These are phyloP conservation scores for Pheosia gnoma DNA, from an alignment of 2,888 invertebrate species.

Conservation along the genomic window DNA sequence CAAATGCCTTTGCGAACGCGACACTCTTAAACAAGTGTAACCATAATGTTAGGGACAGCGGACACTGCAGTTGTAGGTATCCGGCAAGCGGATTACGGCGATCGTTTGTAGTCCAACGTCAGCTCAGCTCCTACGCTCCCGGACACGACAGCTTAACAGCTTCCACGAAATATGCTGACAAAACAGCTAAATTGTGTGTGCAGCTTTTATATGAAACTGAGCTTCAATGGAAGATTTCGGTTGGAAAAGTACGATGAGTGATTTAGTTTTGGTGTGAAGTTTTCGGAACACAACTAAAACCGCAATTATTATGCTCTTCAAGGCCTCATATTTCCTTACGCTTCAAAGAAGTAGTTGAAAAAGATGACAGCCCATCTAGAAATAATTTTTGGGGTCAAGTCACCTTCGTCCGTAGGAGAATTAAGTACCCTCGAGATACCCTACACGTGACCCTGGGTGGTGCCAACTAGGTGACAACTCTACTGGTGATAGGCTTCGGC, in stretches of 20 bases:
- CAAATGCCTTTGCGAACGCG: neutral
- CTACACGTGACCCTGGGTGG: too few species aligned
- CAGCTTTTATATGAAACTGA: neutral
- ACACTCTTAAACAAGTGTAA: neutral
- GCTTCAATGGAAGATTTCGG: neutral
- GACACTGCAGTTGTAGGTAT: neutral
- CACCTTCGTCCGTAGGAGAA: too few species aligned
- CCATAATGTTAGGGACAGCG: neutral
- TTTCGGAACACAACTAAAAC: neutral
- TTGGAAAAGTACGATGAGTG: too few species aligned
- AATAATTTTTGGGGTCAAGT: too few species aligned
- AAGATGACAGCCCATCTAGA: too few species aligned
- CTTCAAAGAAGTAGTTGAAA: too few species aligned
- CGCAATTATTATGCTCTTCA: too few species aligned
- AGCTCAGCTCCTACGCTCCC: neutral
- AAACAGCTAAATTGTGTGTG: neutral
- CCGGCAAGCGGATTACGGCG: neutral
- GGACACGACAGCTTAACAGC: neutral
- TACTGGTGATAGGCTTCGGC: too few species aligned
- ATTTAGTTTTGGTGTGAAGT: neutral
- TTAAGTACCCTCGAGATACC: too few species aligned
- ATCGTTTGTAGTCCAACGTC: neutral
- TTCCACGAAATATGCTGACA: neutral
- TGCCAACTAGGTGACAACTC: too few species aligned
- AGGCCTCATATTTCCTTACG: too few species aligned